Evolutionary conservation across 2,113 vertebrate species (phyloP).

Genomic region (Polyodon spathula): DNA sequence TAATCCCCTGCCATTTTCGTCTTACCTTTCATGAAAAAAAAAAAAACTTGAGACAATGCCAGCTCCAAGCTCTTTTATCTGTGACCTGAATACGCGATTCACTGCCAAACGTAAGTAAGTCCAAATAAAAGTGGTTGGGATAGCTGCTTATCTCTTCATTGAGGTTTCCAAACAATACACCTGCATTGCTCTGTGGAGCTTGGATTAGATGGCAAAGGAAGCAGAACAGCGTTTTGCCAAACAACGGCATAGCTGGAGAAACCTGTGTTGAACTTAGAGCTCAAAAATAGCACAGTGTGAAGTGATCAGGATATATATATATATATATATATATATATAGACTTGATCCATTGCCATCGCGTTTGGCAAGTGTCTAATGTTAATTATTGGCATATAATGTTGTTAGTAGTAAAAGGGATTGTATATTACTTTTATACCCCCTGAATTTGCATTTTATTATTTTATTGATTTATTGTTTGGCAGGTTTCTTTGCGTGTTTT

Average conservation of each 20-base stretch:
- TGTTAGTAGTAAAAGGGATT: too few species aligned
- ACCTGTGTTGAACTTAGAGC: too few species aligned
- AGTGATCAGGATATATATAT: too few species aligned
- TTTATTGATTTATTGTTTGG: too few species aligned
- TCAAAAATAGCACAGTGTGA: too few species aligned
- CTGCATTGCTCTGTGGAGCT: conserved; percentile 4
- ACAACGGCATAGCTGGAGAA: not conserved
- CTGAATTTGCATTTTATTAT: too few species aligned
- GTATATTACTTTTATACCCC: too few species aligned
- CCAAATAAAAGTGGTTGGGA: conserved; percentile 14
- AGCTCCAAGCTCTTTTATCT: conserved; percentile 27
- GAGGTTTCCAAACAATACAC: not conserved
- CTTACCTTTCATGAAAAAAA: conserved; percentile 21
- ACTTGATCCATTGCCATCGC: too few species aligned
- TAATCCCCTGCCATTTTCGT: conserved; percentile 21
- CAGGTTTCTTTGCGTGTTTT: too few species aligned
- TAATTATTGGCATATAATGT: too few species aligned
- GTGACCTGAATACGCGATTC: conserved; percentile 25
- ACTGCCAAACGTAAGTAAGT: conserved; percentile 20
- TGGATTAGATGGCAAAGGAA: conserved; percentile 4
- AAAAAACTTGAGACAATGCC: conserved; percentile 21
- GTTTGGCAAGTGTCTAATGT: too few species aligned
- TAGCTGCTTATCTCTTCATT: not conserved
- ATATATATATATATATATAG: too few species aligned
- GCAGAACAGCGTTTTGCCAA: not conserved